Conservation (phyloP, 2,888 invertebrate species). For the Macropis europaea region DNA sequence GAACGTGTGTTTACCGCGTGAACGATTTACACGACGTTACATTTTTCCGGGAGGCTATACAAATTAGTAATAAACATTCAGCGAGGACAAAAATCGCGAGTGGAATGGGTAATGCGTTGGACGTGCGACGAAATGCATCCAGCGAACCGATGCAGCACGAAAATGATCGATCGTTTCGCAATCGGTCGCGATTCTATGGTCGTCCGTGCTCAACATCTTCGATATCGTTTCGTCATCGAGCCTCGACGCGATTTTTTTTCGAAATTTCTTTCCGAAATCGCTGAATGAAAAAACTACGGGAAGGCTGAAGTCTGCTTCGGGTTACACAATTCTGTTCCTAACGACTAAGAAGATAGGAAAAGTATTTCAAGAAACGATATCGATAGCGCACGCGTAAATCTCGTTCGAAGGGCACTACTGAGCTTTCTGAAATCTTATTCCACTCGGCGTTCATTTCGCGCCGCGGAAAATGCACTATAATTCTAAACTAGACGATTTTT, state of each 20-base stretch:
- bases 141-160: constrained; percentile 8
- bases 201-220: not conserved
- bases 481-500: no score
- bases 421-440: constrained; percentile 3
- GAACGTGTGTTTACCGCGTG: no score
- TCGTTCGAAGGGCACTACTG: not conserved
- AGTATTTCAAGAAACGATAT: not conserved
- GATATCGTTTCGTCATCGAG: not conserved
- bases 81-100: not conserved
- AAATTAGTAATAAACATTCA: constrained; percentile 12
- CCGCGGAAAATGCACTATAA: no score
- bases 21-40: no score
- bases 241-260: not conserved
- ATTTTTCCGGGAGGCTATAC: no score
- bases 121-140: constrained; percentile 8
- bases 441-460: no score
- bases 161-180: constrained; percentile 39
- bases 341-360: not conserved
- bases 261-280: not conserved
- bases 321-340: not conserved
- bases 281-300: not conserved
- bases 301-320: no score
- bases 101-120: constrained; percentile 2
- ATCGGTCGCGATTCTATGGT: constrained; percentile 2
- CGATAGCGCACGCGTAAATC: not conserved